Evolutionary conservation across 64 coral and sea anemone species (phyloP).

Genomic region (Actinia equina): DNA sequence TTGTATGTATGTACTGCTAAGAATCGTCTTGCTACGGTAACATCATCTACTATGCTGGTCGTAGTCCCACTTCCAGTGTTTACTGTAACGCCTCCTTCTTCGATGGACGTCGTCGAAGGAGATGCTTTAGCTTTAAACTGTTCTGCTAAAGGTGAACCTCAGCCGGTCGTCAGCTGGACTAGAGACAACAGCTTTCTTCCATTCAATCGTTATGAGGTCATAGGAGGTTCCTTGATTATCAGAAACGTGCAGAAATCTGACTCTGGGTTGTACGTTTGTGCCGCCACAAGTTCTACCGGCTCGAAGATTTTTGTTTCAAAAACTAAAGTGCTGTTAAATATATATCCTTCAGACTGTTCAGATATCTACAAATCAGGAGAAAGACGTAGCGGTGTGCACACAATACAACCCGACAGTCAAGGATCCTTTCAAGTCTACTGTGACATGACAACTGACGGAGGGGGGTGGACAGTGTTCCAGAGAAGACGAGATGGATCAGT

Average conservation of each 20-base stretch:
- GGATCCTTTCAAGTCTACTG: conserved; percentile 27
- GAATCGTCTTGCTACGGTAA: background rate
- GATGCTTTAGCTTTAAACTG: conserved; percentile 21
- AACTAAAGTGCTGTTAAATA: background rate
- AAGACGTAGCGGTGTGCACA: background rate
- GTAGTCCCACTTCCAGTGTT: background rate
- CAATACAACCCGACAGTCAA: too few relatives aligned
- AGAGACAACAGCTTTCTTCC: conserved; percentile 18
- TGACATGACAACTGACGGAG: conserved; percentile 25
- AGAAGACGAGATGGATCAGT: conserved; percentile 24
- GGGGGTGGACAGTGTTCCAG: conserved; percentile 48
- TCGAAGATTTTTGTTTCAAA: background rate
- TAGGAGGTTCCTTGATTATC: conserved; percentile 11
- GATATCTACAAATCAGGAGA: conserved; percentile 2
- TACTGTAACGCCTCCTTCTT: background rate
- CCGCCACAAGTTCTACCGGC: conserved; percentile 17
- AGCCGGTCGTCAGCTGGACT: conserved; percentile 52
- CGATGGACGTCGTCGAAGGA: background rate
- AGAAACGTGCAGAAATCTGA: background rate
- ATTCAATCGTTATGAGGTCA: background rate
- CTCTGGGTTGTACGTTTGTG: conserved; percentile 37
- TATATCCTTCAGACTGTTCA: background rate
- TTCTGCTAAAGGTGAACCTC: conserved; percentile 26
- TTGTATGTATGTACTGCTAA: background rate
- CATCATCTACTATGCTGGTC: background rate